These are phyloP conservation scores for Larimichthys crocea DNA, from an alignment of 2,113 vertebrate genomes.

Conservation along the genomic window DNA sequence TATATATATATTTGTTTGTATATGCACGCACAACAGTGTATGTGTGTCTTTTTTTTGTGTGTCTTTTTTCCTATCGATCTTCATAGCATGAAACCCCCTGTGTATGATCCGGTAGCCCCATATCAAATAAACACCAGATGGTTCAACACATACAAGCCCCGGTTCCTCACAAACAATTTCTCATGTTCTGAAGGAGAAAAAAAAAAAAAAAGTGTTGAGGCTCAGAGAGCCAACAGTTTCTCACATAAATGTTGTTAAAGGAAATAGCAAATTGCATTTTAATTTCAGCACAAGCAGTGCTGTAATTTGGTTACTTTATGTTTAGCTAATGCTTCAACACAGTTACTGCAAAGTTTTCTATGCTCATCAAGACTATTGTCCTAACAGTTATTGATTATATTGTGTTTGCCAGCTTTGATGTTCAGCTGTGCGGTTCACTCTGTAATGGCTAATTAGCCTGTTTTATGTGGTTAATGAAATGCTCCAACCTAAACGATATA, in stretches of 20 bases:
- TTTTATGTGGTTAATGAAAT: conserved; percentile 91
- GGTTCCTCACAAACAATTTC: conserved; percentile 15
- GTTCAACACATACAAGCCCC: conserved; percentile 21
- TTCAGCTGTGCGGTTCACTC: conserved; percentile 64
- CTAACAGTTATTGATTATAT: conserved; percentile 46
- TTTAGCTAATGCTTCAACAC: conserved; percentile 11
- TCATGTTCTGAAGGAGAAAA: background rate
- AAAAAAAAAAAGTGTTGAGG: background rate
- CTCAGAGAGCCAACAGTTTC: conserved; percentile 23
- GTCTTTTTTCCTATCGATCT: conserved; percentile 22
- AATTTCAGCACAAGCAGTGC: conserved; percentile 27
- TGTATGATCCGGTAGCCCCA: conserved; percentile 24
- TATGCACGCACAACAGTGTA: background rate
- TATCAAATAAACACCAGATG: conserved; percentile 19
- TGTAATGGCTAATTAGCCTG: conserved; percentile 87
- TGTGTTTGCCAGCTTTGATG: conserved; percentile 49
- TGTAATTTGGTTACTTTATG: conserved; percentile 13
- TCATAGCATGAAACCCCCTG: conserved; percentile 18
- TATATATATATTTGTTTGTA: background rate
- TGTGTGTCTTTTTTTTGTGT: background rate
- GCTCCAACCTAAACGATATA: conserved; percentile 81
- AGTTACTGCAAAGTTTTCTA: conserved; percentile 25
- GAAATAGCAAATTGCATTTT: conserved; percentile 33
- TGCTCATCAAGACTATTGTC: conserved; percentile 50
- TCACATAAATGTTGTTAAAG: conserved; percentile 12